A percentile compares a stretch with the other conserved stretches of the same genome.
Conservation (phyloP, 1,140 invertebrate species). For the Calephelis nemesis region DNA sequence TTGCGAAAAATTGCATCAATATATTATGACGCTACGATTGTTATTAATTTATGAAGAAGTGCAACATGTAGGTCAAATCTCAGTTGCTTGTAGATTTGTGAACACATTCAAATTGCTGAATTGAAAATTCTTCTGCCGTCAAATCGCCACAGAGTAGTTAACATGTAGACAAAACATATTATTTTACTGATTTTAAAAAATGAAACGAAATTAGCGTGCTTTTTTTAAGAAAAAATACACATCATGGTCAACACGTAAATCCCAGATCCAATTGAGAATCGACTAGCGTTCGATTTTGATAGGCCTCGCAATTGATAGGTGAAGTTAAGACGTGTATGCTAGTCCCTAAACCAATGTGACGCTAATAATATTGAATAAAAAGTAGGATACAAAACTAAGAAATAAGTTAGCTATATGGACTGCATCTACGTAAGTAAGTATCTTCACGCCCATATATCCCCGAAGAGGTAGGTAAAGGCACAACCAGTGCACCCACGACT, state of each 20-base stretch:
- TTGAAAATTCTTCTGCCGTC: background rate
- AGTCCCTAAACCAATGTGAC: no score
- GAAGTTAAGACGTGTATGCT: no score
- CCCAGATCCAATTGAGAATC: no score
- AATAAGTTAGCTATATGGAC: no score
- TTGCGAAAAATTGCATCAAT: background rate
- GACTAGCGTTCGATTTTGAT: no score
- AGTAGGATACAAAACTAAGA: no score
- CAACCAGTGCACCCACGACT: no score
- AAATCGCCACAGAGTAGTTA: background rate
- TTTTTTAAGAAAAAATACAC: background rate
- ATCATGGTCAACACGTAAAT: background rate
- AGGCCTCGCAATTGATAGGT: no score
- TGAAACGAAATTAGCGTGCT: background rate
- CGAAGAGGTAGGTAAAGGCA: no score
- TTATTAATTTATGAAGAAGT: background rate
- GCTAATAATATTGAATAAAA: no score
- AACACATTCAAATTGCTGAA: background rate
- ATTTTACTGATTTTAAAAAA: background rate
- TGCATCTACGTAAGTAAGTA: no score
- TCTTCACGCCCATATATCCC: no score
- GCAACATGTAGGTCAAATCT: slow-evolving; percentile 7
- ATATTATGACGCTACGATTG: background rate
- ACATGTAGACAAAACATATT: background rate
- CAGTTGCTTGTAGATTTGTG: slow-evolving; percentile 5